Conservation (phyloP, 2,888 invertebrate genomes). For the Lepidocyrtinus sp. region DNA sequence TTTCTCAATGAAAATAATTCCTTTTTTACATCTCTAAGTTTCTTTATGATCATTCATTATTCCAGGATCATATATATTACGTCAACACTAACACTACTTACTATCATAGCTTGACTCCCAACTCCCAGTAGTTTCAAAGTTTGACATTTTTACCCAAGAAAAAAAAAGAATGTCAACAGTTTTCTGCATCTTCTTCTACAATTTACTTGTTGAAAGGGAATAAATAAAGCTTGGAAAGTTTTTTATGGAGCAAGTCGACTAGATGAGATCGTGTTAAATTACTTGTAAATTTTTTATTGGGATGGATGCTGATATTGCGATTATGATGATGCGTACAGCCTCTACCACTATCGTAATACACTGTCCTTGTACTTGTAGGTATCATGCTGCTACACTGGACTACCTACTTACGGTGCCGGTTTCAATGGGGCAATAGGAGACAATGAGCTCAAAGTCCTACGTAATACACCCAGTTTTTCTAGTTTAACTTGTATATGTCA, state of each 20-base stretch:
- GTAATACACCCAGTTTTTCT: no score
- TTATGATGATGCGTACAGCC: neutral
- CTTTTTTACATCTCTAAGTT: neutral
- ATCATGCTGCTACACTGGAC: neutral
- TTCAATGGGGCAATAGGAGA: neutral
- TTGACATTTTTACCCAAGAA: no score
- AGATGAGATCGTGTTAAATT: slow-evolving; percentile 24
- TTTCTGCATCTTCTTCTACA: neutral
- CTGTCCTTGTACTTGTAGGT: neutral
- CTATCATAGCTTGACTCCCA: neutral
- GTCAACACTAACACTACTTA: neutral
- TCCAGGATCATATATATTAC: neutral
- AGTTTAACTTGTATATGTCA: no score
- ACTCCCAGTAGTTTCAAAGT: no score
- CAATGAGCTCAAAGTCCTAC: no score
- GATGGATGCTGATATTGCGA: neutral
- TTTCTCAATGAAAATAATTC: neutral
- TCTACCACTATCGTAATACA: neutral
- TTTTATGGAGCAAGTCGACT: neutral
- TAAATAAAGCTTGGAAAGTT: neutral
- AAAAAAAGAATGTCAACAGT: neutral
- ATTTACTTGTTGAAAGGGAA: neutral
- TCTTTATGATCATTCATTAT: neutral
- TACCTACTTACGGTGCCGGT: neutral
- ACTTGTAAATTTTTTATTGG: slow-evolving; percentile 40